A percentile compares a stretch with the other conserved stretches of the same genome.
Evolutionary conservation across 2,888 invertebrate species (phyloP).

Genomic region (Vanessa cardui): DNA sequence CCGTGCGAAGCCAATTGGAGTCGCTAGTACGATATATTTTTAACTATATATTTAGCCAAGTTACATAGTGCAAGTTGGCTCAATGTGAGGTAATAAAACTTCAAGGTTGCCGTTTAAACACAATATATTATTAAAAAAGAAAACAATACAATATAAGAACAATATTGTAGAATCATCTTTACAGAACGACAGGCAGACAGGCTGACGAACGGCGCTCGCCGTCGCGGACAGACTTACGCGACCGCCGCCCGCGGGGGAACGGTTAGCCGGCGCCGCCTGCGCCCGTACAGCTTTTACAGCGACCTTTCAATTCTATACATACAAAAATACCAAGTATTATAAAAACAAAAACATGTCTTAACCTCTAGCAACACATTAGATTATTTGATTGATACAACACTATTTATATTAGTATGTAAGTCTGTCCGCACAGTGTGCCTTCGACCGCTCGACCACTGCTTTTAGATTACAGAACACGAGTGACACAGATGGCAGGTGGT

Average conservation of each 20-base stretch:
- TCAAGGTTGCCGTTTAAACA: conserved; percentile 69
- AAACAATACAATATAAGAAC: conserved; percentile 80
- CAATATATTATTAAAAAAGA: conserved; percentile 81
- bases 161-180: conserved; percentile 77
- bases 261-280: too few species aligned
- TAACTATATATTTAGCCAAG: too few species aligned
- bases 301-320: neutral
- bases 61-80: too few species aligned
- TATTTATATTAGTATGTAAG: conserved; percentile 1
- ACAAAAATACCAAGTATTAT: conserved; percentile 5
- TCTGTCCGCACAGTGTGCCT: conserved; percentile 25
- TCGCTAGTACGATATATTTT: too few species aligned
- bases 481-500: conserved; percentile 26
- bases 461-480: conserved; percentile 32
- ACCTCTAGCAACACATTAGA: neutral
- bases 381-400: neutral
- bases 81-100: conserved; percentile 44
- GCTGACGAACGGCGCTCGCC: conserved; percentile 12
- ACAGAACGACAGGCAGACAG: conserved; percentile 53
- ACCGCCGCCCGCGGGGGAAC: neutral
- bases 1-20: too few species aligned
- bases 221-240: conserved; percentile 23
- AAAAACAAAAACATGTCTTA: neutral
- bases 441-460: conserved; percentile 34
- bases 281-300: neutral